phyloP scores from a whole-genome alignment of 2,113 vertebrate genomes.

The Panthera leo region DNA sequence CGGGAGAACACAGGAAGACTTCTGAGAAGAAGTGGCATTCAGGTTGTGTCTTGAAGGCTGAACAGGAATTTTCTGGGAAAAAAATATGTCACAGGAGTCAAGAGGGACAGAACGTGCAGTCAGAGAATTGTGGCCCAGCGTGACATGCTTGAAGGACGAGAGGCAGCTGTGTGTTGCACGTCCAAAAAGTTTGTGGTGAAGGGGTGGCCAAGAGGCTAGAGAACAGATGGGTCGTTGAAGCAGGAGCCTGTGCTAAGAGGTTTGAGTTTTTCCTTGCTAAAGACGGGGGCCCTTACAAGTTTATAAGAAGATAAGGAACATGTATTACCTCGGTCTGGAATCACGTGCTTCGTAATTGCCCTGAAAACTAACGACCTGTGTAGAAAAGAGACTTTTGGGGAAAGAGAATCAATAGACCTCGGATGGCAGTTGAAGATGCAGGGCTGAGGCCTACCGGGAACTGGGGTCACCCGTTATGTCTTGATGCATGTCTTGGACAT shows the following conservation, averaged over 20 bases:
- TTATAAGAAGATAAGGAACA: neutral
- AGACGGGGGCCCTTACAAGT: neutral
- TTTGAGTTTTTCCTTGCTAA: neutral
- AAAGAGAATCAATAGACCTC: neutral
- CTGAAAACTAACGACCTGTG: neutral
- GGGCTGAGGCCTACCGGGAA: accelerated
- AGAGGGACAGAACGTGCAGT: accelerated
- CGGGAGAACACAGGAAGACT: neutral
- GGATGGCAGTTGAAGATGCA: accelerated
- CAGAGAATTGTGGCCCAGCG: neutral
- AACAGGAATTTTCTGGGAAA: neutral
- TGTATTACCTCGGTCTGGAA: neutral
- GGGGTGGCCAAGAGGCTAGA: accelerated
- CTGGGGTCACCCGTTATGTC: accelerated
- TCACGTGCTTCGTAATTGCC: no score
- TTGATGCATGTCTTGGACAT: neutral
- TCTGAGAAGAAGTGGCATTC: neutral
- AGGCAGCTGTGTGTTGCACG: accelerated
- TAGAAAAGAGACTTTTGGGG: neutral
- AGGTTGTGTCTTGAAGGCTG: neutral
- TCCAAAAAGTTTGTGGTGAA: neutral
- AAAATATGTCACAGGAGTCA: neutral
- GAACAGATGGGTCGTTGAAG: neutral
- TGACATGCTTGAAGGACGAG: no score
- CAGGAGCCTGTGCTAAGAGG: neutral